phyloP scores from a whole-genome alignment of 1,140 invertebrate species.

The Nephila pilipes region DNA sequence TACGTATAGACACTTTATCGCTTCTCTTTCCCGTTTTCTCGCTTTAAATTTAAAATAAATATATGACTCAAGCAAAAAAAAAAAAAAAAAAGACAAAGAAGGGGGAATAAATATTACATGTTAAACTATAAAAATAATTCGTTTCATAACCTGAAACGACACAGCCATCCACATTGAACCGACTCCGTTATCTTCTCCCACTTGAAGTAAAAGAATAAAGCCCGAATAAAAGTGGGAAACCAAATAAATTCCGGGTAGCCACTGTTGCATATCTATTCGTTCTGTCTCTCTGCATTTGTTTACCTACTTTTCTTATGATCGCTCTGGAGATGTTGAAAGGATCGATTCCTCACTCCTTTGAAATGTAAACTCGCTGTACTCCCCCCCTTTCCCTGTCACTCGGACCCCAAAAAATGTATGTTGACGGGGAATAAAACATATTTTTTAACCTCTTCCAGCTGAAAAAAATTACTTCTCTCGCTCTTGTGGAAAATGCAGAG shows the following conservation, averaged over 20 bases:
- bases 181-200: no score
- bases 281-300: conserved; percentile 61
- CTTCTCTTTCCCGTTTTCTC: no score
- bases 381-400: conserved; percentile 4
- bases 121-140: no score
- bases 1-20: no score
- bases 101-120: no score
- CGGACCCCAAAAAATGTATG: conserved; percentile 18
- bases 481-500: conserved; percentile 61
- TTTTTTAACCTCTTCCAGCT: conserved; percentile 55
- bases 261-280: conserved; percentile 51
- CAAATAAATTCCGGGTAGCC: conserved; percentile 13
- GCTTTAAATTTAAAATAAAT: no score
- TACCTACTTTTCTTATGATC: conserved; percentile 56
- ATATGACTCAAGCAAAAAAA: no score
- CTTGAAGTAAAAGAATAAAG: neutral
- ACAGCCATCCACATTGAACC: no score
- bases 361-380: conserved; percentile 69
- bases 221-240: neutral
- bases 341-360: conserved; percentile 72
- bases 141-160: no score
- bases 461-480: conserved; percentile 46
- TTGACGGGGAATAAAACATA: conserved; percentile 68
- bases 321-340: conserved; percentile 27
- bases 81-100: no score